Evolutionary conservation across 2,113 vertebrate species (phyloP), one percentile per base, ranked within the genome.

Genomic region (Scomber japonicus): DNA sequence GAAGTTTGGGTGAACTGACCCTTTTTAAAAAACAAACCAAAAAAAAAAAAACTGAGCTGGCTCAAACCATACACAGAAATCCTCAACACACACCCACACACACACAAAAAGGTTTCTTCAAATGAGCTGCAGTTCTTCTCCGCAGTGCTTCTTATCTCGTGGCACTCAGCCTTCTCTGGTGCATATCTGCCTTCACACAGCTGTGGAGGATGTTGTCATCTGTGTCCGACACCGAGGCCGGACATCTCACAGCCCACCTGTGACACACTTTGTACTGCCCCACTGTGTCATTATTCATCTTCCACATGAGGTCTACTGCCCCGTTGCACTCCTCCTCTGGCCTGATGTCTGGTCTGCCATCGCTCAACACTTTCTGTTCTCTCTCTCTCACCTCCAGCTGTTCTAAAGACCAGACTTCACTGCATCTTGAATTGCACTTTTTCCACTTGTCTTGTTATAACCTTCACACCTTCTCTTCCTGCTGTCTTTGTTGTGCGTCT

Each of bases 341-440:
- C 71, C 46, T 54, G 30, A 49, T 69, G 59, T 77, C 63, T 55
- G 57, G 4, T 53, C 73, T 15, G 2, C 69, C 16, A 57, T 12
- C 35, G 30, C 46, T 78, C 66, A 66, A 21, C 16, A 30, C 57
- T 46, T 44, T 56, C 59, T 48, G 57, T 40, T 40, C 62, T 61
- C 19, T 35, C 30, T 65, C 44, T 49, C 19, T 53, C 75, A 12
- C 50, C 62, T 50, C 21, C 61, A 59, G 59, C 70, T 73, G 75
- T 71, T 69, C 69, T 68, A 55, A 19, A 76, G 54, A 71, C 46
- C 78, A 71, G 75, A 81, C 60, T 68, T 63, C 51, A 11, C 62
- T 60, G 62, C 78, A 74, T 69, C 70, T 73, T 57, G 21, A 76
- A 48, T 66, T 67, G 78, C 88, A 89, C 69, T 89, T 77, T 87